Percentiles rank a stretch among this genome's conserved stretches.
Conservation (phyloP, 2,113 vertebrate genomes). For the Phylloscopus trochiloides region DNA sequence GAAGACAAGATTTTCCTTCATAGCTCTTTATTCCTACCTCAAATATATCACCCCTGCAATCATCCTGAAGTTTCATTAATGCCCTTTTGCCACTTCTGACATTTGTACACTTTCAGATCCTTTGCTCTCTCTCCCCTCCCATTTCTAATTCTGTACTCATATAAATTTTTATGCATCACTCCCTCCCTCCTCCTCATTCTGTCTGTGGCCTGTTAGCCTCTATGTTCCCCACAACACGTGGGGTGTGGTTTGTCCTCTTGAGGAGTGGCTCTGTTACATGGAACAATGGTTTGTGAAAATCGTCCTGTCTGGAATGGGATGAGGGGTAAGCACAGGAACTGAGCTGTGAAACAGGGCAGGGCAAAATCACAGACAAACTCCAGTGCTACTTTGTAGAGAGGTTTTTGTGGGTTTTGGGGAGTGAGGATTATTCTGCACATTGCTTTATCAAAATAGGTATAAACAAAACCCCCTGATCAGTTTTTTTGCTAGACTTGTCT, state of each 20-base stretch:
- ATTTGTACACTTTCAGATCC: not conserved
- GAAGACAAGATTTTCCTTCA: not conserved
- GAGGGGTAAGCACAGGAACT: not conserved
- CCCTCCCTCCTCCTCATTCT: not conserved
- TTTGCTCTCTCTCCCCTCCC: fast-evolving
- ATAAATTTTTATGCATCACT: not conserved
- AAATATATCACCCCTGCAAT: not conserved
- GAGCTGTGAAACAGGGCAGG: not conserved
- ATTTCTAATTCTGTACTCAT: not conserved
- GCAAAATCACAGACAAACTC: not conserved
- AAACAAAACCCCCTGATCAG: not conserved
- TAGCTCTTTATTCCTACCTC: not conserved
- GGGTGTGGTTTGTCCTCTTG: not conserved
- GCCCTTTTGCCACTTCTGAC: not conserved
- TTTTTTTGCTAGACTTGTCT: not conserved
- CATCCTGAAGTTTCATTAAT: not conserved
- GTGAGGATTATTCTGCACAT: not conserved
- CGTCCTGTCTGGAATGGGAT: not conserved
- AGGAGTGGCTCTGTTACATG: not conserved
- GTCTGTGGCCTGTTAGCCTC: not conserved
- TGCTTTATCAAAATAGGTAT: not conserved
- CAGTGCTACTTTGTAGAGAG: fast-evolving
- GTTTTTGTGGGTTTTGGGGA: not conserved
- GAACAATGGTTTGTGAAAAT: not conserved
- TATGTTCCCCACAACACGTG: fast-evolving